phyloP scores from a whole-genome alignment of 2,797 vertebrate species.

The Rachycentron canadum region DNA sequence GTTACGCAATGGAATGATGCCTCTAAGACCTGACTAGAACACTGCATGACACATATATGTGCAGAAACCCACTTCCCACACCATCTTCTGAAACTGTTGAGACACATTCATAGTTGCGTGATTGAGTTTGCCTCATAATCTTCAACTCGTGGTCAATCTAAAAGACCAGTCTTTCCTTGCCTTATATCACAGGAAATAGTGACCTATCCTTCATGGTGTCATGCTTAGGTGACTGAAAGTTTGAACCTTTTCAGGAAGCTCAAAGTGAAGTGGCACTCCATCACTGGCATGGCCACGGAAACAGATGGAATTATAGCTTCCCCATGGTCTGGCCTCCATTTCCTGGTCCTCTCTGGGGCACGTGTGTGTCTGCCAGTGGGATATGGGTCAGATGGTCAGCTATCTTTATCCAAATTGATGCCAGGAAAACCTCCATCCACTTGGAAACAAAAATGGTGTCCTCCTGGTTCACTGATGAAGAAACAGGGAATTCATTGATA shows the following conservation, averaged over 20 bases:
- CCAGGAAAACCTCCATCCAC: slow-evolving; percentile 75
- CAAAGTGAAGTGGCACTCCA: slow-evolving; percentile 59
- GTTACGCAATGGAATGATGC: slow-evolving; percentile 87
- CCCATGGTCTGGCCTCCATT: slow-evolving; percentile 80
- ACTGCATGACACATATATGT: slow-evolving; percentile 80
- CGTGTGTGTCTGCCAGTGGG: slow-evolving; percentile 80
- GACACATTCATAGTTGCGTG: slow-evolving; percentile 16
- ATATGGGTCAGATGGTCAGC: slow-evolving; percentile 84
- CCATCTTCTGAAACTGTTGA: slow-evolving; percentile 53
- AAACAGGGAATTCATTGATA: slow-evolving; percentile 59
- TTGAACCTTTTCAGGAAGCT: slow-evolving; percentile 71
- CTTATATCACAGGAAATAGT: slow-evolving; percentile 1
- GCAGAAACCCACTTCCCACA: slow-evolving; percentile 79
- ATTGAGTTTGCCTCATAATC: slow-evolving; percentile 26
- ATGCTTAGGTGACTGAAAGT: slow-evolving; percentile 69
- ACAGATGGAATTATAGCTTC: slow-evolving; percentile 83
- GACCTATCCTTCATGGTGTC: slow-evolving; percentile 16
- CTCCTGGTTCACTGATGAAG: slow-evolving; percentile 44
- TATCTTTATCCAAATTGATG: slow-evolving; percentile 74
- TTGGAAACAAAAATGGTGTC: slow-evolving; percentile 63
- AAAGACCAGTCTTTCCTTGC: not conserved
- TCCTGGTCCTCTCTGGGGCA: slow-evolving; percentile 82
- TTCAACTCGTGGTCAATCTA: not conserved
- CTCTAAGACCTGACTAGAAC: slow-evolving; percentile 82
- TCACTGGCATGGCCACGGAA: slow-evolving; percentile 66